Evolutionary conservation across 2,888 invertebrate species (phyloP), one percentile per base, ranked within the genome.

Genomic region (Andrena minutula): DNA sequence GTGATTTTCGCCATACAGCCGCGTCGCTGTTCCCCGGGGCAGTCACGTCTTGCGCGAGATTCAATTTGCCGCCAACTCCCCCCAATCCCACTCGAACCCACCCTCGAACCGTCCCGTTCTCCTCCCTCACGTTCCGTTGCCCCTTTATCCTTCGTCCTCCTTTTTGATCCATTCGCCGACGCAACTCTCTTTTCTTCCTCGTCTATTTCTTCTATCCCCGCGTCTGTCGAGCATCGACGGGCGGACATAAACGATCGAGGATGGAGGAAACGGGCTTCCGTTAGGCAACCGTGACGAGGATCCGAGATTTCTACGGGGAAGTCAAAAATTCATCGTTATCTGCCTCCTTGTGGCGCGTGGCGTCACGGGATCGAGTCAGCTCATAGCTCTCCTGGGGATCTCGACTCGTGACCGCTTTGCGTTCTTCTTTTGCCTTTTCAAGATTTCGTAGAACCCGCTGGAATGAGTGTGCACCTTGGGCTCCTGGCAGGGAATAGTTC

Each of bases 41-140:
- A 89, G 92, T 92, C 92, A 92, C 92, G 92, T 92, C 92, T 92
- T 90, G 87, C 89, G 88, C 91, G 91, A 92, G 92, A 92, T 92
- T 92, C 92, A 91, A 92, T 92, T 92, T 92, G 91, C 92, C 90
- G 90, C 89, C 87, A 90, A 90, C 87, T 86, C 79, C 84, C 79
- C 76, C 76, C 65, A 69, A 64, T 70, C 61, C 83, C 74, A 60
- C 70, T 56, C 76, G 69, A 56, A 53, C 47, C 76, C 65, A 68
- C 65, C 35, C 72, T 75, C 23, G 66, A 77, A 51, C 64, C 75
- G 70, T 51, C 49, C 76, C 56, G 23, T 64, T 64, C 76, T 75
- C 58, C 56, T 72, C 53, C 56, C 70, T 41, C 41, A 61, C 72
- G 60, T 82, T 81, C 80, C 72, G 61, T 82, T 89, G 80, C 65